A percentile compares a stretch with the other conserved stretches of the same genome.
Conservation (phyloP, 2,113 vertebrate genomes). For the Ardeotis arabs region DNA sequence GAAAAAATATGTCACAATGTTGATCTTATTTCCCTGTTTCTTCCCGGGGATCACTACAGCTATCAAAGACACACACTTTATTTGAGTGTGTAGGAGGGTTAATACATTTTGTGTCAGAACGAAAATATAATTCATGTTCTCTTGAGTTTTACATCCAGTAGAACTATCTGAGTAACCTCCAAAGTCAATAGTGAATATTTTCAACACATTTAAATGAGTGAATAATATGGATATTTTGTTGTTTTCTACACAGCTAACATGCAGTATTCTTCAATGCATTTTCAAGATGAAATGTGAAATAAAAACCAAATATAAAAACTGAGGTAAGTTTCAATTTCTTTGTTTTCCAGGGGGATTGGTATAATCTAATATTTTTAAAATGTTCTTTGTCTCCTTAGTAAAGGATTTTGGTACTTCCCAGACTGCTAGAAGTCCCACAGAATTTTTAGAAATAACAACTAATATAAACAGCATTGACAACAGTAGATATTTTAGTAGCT, state of each 20-base stretch:
- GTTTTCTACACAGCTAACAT: not conserved
- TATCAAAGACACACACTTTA: not conserved
- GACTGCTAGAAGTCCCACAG: not conserved
- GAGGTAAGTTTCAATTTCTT: not conserved
- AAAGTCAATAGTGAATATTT: slow-evolving; percentile 13
- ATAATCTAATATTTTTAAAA: not conserved
- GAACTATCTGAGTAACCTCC: slow-evolving; percentile 42
- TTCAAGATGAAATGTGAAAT: slow-evolving; percentile 7
- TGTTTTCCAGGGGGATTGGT: not conserved
- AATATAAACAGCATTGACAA: not conserved
- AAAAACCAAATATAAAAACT: not conserved
- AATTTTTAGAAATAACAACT: not conserved
- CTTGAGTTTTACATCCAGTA: slow-evolving; percentile 8
- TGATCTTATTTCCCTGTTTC: not conserved
- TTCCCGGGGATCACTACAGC: not conserved
- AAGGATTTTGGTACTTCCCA: not conserved
- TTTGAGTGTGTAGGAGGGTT: not conserved
- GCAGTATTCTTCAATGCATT: not conserved
- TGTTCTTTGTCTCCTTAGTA: not conserved
- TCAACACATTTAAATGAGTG: slow-evolving; percentile 13
- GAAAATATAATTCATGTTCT: slow-evolving; percentile 40
- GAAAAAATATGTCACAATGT: not conserved
- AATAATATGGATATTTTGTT: slow-evolving; percentile 2
- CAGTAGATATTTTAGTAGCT: not conserved
- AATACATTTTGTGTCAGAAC: slow-evolving; percentile 4